phyloP scores from a whole-genome alignment of 1,140 invertebrate species.

The Brachionus asplanchnoidis region DNA sequence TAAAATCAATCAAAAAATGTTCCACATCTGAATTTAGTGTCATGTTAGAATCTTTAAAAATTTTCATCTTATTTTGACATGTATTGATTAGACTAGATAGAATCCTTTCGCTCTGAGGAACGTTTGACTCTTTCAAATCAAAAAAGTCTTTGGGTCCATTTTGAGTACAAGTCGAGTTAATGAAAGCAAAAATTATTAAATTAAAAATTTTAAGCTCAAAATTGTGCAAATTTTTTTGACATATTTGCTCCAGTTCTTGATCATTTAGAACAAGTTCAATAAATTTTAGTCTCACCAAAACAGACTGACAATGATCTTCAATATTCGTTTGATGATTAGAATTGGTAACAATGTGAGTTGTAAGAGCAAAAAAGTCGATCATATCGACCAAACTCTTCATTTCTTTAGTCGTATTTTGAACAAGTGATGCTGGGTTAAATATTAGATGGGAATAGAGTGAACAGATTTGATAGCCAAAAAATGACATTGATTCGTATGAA shows the following conservation, averaged over 20 bases:
- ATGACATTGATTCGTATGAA: slow-evolving; percentile 3
- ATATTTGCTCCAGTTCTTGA: background rate
- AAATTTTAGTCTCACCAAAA: slow-evolving; percentile 6
- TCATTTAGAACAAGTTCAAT: background rate
- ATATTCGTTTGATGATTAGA: slow-evolving; percentile 4
- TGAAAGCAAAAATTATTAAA: slow-evolving; percentile 10
- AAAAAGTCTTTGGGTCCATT: slow-evolving; percentile 6
- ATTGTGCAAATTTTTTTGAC: background rate
- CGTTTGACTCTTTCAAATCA: background rate
- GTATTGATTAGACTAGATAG: background rate
- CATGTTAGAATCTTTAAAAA: background rate
- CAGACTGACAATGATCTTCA: slow-evolving; percentile 1
- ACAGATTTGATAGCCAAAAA: background rate
- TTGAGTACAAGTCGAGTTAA: background rate
- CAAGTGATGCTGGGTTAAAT: background rate
- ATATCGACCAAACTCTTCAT: slow-evolving; percentile 6
- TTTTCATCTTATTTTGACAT: background rate
- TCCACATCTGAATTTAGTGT: background rate
- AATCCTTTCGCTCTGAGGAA: background rate
- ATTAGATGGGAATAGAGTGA: slow-evolving; percentile 16
- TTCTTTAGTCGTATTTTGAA: background rate
- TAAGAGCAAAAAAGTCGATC: slow-evolving; percentile 3
- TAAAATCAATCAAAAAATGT: slow-evolving; percentile 29
- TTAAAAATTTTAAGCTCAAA: background rate
- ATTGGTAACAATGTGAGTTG: background rate